Evolutionary conservation across 2,888 invertebrate species (phyloP).

Genomic region (Zaprionus obscuricornis): DNA sequence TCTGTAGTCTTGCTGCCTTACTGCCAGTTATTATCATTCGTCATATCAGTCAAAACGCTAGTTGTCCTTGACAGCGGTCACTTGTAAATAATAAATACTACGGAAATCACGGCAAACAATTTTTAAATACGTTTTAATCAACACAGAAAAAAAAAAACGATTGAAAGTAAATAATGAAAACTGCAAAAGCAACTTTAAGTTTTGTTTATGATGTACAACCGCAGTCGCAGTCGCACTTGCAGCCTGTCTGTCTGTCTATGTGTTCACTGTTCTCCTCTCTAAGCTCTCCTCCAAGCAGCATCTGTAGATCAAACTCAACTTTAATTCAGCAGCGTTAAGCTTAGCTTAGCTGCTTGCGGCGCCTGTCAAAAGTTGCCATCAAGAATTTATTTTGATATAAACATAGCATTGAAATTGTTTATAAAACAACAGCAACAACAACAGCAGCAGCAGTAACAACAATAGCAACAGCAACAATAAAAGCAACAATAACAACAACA

Average conservation of each 20-base stretch:
- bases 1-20: no score
- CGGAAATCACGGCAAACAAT: conserved; percentile 62
- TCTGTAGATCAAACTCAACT: no score
- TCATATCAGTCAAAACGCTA: not conserved
- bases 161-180: conserved; percentile 55
- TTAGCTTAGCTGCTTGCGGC: conserved; percentile 43
- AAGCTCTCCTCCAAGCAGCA: no score
- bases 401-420: conserved; percentile 70
- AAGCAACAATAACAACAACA: conserved; percentile 8
- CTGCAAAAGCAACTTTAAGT: conserved; percentile 49
- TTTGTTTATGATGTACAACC: conserved; percentile 53
- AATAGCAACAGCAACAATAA: conserved; percentile 14
- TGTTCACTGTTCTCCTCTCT: no score
- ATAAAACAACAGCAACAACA: conserved; percentile 22
- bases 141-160: conserved; percentile 14
- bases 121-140: conserved; percentile 57
- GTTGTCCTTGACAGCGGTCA: conserved; percentile 44
- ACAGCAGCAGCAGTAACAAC: conserved; percentile 12
- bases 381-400: conserved; percentile 66
- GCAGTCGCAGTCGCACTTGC: conserved; percentile 26
- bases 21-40: conserved; percentile 21
- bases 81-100: not conserved
- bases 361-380: conserved; percentile 69
- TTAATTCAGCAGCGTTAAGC: not conserved
- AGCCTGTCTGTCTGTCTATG: conserved; percentile 12